Conservation (phyloP, 2,888 invertebrate genomes). For the Apodemia hepburni region DNA sequence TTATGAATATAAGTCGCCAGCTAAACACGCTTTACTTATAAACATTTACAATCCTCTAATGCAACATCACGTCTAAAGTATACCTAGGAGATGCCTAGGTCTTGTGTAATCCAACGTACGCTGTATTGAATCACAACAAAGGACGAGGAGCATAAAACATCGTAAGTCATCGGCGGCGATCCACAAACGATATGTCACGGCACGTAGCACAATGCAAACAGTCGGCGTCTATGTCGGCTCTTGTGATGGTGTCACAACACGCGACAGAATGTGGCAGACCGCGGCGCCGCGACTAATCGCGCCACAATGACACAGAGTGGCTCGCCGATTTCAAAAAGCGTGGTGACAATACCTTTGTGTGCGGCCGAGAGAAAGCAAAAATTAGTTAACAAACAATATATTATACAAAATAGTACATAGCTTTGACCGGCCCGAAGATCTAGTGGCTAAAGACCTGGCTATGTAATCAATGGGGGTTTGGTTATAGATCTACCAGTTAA, state of each 20-base stretch:
- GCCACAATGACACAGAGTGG: slow-evolving; percentile 51
- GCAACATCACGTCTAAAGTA: slow-evolving; percentile 1
- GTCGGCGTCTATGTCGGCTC: slow-evolving; percentile 69
- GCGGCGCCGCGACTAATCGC: slow-evolving; percentile 69
- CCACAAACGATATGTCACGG: slow-evolving; percentile 72
- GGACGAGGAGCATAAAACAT: slow-evolving; percentile 56
- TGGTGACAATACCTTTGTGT: slow-evolving; percentile 59
- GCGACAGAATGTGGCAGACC: slow-evolving; percentile 35
- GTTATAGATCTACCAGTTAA: not conserved
- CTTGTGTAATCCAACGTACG: slow-evolving; percentile 57
- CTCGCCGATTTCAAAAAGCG: slow-evolving; percentile 48
- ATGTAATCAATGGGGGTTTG: not conserved
- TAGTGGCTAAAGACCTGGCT: not conserved
- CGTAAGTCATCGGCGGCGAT: slow-evolving; percentile 49
- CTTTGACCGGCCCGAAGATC: not conserved
- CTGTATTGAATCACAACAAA: slow-evolving; percentile 52
- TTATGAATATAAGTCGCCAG: not conserved
- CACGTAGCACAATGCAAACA: slow-evolving; percentile 77
- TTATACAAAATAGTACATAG: slow-evolving; percentile 1
- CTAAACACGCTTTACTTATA: not conserved
- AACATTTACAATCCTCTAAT: not conserved
- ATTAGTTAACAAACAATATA: slow-evolving; percentile 11
- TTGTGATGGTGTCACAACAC: slow-evolving; percentile 67
- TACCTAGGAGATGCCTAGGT: slow-evolving; percentile 39
- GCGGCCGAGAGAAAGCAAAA: slow-evolving; percentile 43